phyloP scores from a whole-genome alignment of 2,797 vertebrate species.

The Sebastiscus albofasciatus region DNA sequence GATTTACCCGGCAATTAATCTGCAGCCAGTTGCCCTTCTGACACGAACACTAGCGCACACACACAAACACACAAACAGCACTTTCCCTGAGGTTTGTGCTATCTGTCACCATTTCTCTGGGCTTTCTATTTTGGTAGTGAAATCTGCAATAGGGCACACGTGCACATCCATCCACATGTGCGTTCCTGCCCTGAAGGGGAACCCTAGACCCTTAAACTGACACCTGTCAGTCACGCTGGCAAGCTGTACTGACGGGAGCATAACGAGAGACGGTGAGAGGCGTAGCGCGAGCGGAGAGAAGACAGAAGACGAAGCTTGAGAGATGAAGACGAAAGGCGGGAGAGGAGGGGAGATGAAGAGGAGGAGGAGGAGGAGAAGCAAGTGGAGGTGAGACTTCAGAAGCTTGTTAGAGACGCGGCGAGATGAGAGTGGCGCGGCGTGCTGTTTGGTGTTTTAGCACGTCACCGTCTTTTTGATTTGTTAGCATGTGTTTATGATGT shows the following conservation, averaged over 20 bases:
- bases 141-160: slow-evolving; percentile 34
- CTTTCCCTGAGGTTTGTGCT: slow-evolving; percentile 32
- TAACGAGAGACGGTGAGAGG: slow-evolving; percentile 54
- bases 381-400: slow-evolving; percentile 74
- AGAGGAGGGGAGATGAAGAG: slow-evolving; percentile 52
- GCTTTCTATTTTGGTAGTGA: slow-evolving; percentile 64
- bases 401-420: slow-evolving; percentile 67
- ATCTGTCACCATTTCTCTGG: slow-evolving; percentile 49
- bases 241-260: slow-evolving; percentile 60
- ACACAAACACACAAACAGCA: slow-evolving; percentile 14
- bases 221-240: slow-evolving; percentile 78
- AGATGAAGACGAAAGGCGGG: slow-evolving; percentile 61
- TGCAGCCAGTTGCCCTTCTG: slow-evolving; percentile 16
- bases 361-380: slow-evolving; percentile 52
- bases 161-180: slow-evolving; percentile 38
- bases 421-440: slow-evolving; percentile 64
- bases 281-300: slow-evolving; percentile 32
- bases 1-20: slow-evolving; percentile 12
- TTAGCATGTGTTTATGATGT: slow-evolving; percentile 80
- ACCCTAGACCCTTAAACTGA: slow-evolving; percentile 70
- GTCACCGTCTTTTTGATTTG: slow-evolving; percentile 79
- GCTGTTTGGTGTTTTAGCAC: slow-evolving; percentile 73
- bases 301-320: slow-evolving; percentile 45
- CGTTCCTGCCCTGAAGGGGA: slow-evolving; percentile 50
- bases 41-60: slow-evolving; percentile 11